Evolutionary conservation across 2,113 vertebrate species (phyloP).

Genomic region (Perca schrenkii): DNA sequence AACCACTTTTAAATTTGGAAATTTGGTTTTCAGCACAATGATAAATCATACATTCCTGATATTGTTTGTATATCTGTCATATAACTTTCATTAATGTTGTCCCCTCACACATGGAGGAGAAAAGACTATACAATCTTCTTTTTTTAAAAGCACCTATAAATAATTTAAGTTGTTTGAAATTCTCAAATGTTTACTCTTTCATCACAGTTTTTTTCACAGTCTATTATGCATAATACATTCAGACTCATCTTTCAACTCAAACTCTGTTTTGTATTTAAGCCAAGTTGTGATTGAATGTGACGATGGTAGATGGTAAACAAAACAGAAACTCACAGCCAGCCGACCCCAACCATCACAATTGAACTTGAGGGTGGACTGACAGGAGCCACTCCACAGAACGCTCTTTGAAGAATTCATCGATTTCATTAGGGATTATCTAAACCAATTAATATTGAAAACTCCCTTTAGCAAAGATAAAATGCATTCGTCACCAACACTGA

Average conservation of each 20-base stretch:
- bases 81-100: background rate
- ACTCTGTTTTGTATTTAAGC: background rate
- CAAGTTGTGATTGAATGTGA: conserved; percentile 14
- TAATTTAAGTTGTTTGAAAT: background rate
- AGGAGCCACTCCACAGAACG: background rate
- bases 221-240: background rate
- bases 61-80: background rate
- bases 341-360: too few species aligned
- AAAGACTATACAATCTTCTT: background rate
- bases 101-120: background rate
- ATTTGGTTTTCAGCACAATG: background rate
- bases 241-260: conserved; percentile 6
- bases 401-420: conserved; percentile 42
- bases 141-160: background rate
- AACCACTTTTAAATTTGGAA: background rate
- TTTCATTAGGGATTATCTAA: conserved; percentile 20
- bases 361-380: conserved; percentile 27
- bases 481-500: background rate
- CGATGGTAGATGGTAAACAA: too few species aligned
- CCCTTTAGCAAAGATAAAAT: conserved; percentile 1
- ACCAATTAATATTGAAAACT: conserved; percentile 29
- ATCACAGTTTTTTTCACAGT: background rate
- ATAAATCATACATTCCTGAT: background rate
- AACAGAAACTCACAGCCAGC: too few species aligned
- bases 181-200: background rate